A percentile compares a stretch with the other conserved stretches of the same genome.
phyloP scores from a whole-genome alignment of 2,797 vertebrate genomes.

The Ammospiza maritima region DNA sequence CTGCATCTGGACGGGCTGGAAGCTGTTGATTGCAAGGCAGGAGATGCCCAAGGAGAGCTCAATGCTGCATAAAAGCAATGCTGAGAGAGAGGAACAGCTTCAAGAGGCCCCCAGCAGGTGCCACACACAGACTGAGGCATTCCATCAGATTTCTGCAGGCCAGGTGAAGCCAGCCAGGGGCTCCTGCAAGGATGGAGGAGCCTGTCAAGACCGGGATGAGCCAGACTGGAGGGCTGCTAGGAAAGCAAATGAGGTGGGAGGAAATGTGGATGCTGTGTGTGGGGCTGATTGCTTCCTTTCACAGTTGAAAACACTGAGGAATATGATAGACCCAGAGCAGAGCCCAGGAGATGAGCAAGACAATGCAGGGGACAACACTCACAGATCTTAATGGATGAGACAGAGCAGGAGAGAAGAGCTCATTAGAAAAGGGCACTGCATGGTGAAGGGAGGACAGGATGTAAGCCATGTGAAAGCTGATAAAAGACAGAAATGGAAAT shows the following conservation, averaged over 20 bases:
- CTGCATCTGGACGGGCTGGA: background rate
- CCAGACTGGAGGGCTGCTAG: background rate
- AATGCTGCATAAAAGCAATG: background rate
- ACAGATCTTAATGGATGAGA: slow-evolving; percentile 19
- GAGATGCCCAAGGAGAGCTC: slow-evolving; percentile 31
- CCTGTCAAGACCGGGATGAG: background rate
- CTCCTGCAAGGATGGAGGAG: background rate
- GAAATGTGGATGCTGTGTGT: background rate
- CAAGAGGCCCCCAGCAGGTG: background rate
- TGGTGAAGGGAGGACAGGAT: background rate
- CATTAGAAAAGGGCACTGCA: slow-evolving; percentile 45
- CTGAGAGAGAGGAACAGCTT: background rate
- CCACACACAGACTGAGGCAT: background rate
- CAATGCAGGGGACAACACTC: background rate
- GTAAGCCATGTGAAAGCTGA: slow-evolving; percentile 8
- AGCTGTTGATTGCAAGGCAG: slow-evolving; percentile 8
- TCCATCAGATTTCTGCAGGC: background rate
- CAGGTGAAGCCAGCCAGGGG: background rate
- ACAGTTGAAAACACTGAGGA: background rate
- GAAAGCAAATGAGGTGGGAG: background rate
- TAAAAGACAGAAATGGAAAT: slow-evolving; percentile 49
- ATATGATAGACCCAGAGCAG: background rate
- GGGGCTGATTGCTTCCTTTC: background rate
- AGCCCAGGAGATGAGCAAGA: background rate
- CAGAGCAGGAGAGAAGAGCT: slow-evolving; percentile 24